A percentile compares a stretch with the other conserved stretches of the same genome.
phyloP scores from a whole-genome alignment of 2,888 invertebrate species.

The Blastobasis adustella region DNA sequence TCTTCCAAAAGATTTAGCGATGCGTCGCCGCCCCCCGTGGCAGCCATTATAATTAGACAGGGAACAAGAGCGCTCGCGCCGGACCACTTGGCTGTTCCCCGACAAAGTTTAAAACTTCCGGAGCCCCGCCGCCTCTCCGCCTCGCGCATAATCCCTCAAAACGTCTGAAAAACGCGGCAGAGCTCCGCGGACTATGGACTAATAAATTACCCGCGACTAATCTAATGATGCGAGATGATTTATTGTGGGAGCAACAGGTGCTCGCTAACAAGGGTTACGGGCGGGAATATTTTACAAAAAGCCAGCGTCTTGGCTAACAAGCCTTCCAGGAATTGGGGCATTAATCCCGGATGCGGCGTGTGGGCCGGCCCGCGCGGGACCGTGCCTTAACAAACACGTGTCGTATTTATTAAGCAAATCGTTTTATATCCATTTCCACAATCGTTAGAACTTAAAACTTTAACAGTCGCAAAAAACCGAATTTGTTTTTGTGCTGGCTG shows the following conservation, averaged over 20 bases:
- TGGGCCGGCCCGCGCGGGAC: too few species aligned
- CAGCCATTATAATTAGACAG: background rate
- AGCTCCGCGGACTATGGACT: constrained; percentile 14
- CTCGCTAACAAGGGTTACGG: constrained; percentile 19
- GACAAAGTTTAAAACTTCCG: background rate
- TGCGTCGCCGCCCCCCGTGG: background rate
- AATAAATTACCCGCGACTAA: constrained; percentile 28
- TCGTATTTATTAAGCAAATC: too few species aligned
- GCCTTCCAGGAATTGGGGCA: background rate
- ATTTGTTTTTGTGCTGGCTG: too few species aligned
- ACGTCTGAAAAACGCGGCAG: background rate
- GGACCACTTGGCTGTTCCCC: too few species aligned
- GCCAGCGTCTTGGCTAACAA: background rate
- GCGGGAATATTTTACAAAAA: background rate
- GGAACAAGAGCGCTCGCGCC: too few species aligned
- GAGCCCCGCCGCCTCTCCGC: background rate
- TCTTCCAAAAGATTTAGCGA: background rate
- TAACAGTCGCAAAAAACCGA: too few species aligned
- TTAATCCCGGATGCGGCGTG: too few species aligned
- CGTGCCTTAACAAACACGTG: too few species aligned
- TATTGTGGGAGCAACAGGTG: constrained; percentile 25
- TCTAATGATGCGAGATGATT: constrained; percentile 27
- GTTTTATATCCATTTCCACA: too few species aligned
- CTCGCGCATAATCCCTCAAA: background rate
- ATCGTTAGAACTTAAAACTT: too few species aligned